Percentiles rank a stretch among this genome's conserved stretches.
phyloP scores from a whole-genome alignment of 64 coral and sea anemone species.

The Montipora sp. region DNA sequence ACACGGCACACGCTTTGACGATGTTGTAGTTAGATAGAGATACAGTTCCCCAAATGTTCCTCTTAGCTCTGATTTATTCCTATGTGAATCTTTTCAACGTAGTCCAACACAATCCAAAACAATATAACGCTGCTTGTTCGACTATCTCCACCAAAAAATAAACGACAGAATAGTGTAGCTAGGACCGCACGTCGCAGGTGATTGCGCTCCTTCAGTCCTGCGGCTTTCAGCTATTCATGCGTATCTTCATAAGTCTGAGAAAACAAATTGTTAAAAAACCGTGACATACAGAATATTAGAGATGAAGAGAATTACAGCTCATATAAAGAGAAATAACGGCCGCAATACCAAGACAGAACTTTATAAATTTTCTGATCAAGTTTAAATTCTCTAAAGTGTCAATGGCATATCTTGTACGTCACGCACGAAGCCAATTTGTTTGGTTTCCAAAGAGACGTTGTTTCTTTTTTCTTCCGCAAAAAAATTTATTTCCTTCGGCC shows the following conservation, averaged over 20 bases:
- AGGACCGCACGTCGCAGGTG: not conserved
- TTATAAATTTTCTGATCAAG: not conserved
- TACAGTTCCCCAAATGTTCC: not conserved
- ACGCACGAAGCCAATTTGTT: not conserved
- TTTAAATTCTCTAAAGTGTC: not conserved
- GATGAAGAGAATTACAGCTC: not conserved
- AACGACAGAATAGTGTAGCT: not conserved
- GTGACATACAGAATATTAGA: not conserved
- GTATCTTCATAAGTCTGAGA: constrained; percentile 3
- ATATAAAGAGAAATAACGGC: not conserved
- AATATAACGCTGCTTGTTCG: not conserved
- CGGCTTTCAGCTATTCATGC: not conserved
- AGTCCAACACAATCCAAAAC: not conserved
- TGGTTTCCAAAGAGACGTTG: not conserved
- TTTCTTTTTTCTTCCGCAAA: no score
- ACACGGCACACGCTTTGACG: not conserved
- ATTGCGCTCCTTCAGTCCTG: not conserved
- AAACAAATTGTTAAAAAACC: not conserved
- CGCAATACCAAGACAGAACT: not conserved
- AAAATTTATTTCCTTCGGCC: no score
- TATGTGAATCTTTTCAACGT: not conserved
- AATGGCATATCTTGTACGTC: not conserved
- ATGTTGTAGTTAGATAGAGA: not conserved
- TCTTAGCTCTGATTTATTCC: not conserved
- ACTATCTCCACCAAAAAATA: not conserved